Base-by-base conservation (phyloP, 2,888 invertebrate species). In the Gari tellinella region DNA sequence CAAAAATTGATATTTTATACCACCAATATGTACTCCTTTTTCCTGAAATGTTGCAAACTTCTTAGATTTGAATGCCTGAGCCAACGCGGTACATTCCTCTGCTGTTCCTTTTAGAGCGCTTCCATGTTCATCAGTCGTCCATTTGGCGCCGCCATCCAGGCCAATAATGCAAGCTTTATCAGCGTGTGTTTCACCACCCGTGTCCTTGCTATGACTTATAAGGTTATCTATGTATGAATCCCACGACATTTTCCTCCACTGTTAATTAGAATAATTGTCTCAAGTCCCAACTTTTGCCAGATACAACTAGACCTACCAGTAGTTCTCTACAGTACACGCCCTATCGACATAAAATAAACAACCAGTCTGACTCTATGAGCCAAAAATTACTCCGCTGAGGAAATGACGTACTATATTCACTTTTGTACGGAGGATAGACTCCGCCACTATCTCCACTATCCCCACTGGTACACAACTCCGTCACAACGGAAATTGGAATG, bases 151-250 rank as follows among this genome's bases (percentile, higher is more conserved):
- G 21, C 83, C 83, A 57, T 84, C 84, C 1, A 83, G 31, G 5
- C 86, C 85, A 52, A 86, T 82, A 17, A 86, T 86, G 46, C 81
- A 80, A 0, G 67, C 85, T 25, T 65, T 80, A 63, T 86, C 86
- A 14, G 43, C 46, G 46, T 83, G 77, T 0, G 65, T 40, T 8
- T 23, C 37, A 8, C 82, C 81, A n/a, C 38, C 31, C 3, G 40
- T 45, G 63, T 84, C 85, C 23, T 77, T 78, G 25, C 65, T 65
- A 15, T 85, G 81, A 8, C 69, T 74, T 43, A 82, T 41, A 25
- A 86, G 43, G 63, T 84, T 86, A 48, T 86, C 86, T 15, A 86
- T 74, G 65, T 86, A 86, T n/a, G 72, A 58, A 76, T 86, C 84
- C 86, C 86, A 86, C 69, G 75, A 67, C 83, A 83, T 83, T 31